Evolutionary conservation across 2,888 invertebrate genomes (phyloP), one percentile per base, ranked within the genome.

Genomic region (Sinodicranocentrus sp.): DNA sequence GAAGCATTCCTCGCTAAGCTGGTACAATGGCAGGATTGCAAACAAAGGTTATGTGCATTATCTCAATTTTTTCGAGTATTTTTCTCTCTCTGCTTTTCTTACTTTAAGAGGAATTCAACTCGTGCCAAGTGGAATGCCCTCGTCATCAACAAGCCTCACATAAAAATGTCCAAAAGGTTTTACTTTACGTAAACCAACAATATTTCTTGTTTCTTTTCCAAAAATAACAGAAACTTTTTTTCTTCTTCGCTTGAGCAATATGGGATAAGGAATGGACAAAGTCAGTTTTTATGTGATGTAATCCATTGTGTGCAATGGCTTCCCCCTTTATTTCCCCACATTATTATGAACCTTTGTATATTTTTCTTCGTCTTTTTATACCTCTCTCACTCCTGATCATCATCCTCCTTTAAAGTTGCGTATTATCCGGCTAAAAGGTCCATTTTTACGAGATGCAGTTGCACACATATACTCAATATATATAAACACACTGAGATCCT

Each of bases 41-140:
- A 48, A 48, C 48, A 48, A 48, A n/a, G 48, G 48, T 48, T n/a
- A 48, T 48, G 48, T 10, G 33, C 63, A 63, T 63, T 63, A 63
- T 63, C 63, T 63, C 63, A 63, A 63, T 63, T 63, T 63, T 63
- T 25, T 63, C 39, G 0, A 59, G 25, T 48, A 59, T 59, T 52
- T 52, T 19, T 25, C n/a, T 25, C 21, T 59, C 26, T 59, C 52
- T n/a, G 33, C 52, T 19, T 52, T 19, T 33, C 33, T 33, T 10
- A 6, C 10, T 10, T 33, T 10, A 33, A 33, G 33, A n/a, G n/a
- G n/a, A 33, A 33, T 33, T 3, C 33, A 33, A 33, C 33, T 33
- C 10, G 67, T 67, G 67, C 67, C 67, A 67, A 67, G 67, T 67
- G 67, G 67, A 67, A 67, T 67, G 67, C 67, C 67, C 67, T 67